A percentile compares a stretch with the other conserved stretches of the same genome.
Evolutionary conservation across 2,113 vertebrate genomes (phyloP).

Genomic region (Gadus macrocephalus): DNA sequence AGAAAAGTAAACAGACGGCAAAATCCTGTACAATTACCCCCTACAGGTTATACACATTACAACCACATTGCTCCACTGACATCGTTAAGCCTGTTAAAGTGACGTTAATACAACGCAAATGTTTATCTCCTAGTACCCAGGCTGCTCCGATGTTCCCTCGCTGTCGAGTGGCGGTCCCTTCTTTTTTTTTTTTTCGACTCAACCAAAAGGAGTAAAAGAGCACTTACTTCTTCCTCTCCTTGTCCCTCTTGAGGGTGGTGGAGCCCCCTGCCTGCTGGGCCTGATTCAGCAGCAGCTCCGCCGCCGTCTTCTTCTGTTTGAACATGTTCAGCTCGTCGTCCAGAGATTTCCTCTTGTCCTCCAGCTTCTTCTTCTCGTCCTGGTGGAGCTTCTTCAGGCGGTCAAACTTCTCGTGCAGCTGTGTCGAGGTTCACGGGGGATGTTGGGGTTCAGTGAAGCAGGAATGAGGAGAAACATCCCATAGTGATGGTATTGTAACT

Average conservation of each 20-base stretch:
- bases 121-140: too few species aligned
- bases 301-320: slow-evolving; percentile 95
- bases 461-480: too few species aligned
- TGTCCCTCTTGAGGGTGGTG: slow-evolving; percentile 96
- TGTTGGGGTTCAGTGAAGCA: too few species aligned
- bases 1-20: too few species aligned
- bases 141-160: too few species aligned
- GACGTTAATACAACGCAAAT: too few species aligned
- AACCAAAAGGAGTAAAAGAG: slow-evolving; percentile 17
- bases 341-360: slow-evolving; percentile 92
- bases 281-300: slow-evolving; percentile 92
- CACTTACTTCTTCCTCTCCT: slow-evolving; percentile 99
- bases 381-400: slow-evolving; percentile 96
- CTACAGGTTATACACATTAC: too few species aligned
- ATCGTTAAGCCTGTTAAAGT: too few species aligned
- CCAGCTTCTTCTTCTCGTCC: slow-evolving; percentile 97
- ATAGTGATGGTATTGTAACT: too few species aligned
- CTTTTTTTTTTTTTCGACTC: slow-evolving; percentile 11
- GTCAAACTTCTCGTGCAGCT: slow-evolving; percentile 98
- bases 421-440: neutral
- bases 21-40: too few species aligned
- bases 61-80: too few species aligned
- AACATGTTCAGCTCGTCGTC: slow-evolving; percentile 94
- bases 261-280: slow-evolving; percentile 94
- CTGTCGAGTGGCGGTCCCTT: neutral